Evolutionary conservation across 64 coral and sea anemone genomes (phyloP), one percentile per base, ranked within the genome.

Genomic region (Montipora capricornis): DNA sequence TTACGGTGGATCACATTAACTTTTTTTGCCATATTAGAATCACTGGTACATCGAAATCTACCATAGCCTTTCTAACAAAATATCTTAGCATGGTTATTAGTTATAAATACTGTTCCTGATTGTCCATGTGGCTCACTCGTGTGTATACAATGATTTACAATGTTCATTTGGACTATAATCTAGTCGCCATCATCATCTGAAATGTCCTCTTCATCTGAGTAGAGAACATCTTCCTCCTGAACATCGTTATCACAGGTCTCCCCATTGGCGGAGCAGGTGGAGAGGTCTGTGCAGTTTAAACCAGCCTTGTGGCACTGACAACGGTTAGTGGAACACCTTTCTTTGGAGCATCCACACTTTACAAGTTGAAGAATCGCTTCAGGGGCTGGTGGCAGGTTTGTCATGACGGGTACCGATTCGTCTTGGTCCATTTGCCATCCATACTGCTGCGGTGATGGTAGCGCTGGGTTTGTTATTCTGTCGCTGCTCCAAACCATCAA

Each of bases 261-360:
- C 1, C 61, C 61, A 66, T 66, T 66, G 61, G 29, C 83, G 45
- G 59, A 19, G 24, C 81, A 84, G 22, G 4, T 66, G 24, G 1
- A 84, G 15, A 84, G 81, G 81, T 84, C 81, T 8, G 60, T 84
- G 81, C 81, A 84, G 57, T 29, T 66, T 22, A 84, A 29, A 61
- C 24, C 9, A n/a, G 0, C 81, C 24, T 84, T 84, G 11, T 11
- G 57, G 3, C 81, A 37, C 15, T 66, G 15, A 22, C 81, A 84
- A 11, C 81, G 19, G 26, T 20, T 62, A 61, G 81, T 22, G 3
- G 81, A 66, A 29, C 57, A 84, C 10, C 44, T 19, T 16, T 26
- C 62, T 84, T 84, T 1, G 24, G 4, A 84, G n/a, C 8, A n/a
- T 37, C 29, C 29, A 37, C 29, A 37, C 29, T 37, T 37, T 37